Conservation (phyloP, 2,797 vertebrate species). For the Hipposideros larvatus region DNA sequence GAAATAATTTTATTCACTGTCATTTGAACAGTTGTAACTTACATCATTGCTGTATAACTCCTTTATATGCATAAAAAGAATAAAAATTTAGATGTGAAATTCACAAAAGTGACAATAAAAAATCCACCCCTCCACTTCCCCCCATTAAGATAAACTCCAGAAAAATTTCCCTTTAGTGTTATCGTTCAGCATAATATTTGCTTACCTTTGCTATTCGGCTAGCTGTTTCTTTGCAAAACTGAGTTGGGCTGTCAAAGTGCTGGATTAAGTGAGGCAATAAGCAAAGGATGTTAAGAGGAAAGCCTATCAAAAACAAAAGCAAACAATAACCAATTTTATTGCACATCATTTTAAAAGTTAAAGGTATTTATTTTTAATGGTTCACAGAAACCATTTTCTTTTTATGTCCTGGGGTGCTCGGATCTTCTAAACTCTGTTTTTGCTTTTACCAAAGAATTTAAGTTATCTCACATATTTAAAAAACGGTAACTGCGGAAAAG, state of each 20-base stretch:
- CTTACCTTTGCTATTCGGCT: conserved; percentile 97
- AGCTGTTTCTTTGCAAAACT: conserved; percentile 99
- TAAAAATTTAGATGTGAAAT: not conserved
- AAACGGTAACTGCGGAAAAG: conserved; percentile 17
- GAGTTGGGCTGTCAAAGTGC: conserved; percentile 99
- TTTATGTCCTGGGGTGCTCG: not conserved
- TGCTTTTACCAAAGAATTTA: conserved; percentile 36
- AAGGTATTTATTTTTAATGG: not conserved
- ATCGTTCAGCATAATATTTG: not conserved
- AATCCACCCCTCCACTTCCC: not conserved
- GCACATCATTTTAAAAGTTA: conserved; percentile 62
- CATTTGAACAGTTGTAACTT: not conserved
- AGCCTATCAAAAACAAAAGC: conserved; percentile 90
- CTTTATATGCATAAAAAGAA: not conserved
- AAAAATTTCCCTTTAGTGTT: not conserved
- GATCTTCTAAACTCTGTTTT: not conserved
- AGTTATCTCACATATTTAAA: not conserved
- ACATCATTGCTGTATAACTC: not conserved
- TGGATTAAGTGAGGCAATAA: conserved; percentile 98
- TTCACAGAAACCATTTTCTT: conserved; percentile 64
- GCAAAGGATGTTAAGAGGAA: conserved; percentile 98
- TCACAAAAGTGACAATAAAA: not conserved
- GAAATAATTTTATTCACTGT: conserved; percentile 56
- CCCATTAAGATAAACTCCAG: not conserved
- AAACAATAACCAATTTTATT: conserved; percentile 78